Evolutionary conservation across 2,113 vertebrate species (phyloP).

Genomic region (Channa argus): DNA sequence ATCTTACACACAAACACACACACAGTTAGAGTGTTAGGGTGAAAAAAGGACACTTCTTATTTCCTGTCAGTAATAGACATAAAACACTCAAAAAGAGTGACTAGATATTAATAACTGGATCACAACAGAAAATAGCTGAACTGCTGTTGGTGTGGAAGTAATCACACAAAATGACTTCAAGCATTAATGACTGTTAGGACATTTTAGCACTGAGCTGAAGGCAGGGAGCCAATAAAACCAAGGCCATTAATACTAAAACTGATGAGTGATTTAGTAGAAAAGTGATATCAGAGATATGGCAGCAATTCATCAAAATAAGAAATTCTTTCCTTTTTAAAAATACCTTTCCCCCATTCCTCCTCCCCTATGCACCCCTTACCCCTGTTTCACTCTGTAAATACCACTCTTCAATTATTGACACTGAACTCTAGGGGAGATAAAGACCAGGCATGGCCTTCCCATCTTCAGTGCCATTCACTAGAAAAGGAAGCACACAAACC

Average conservation of each 20-base stretch:
- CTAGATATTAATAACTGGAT: constrained; percentile 65
- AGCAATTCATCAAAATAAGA: constrained; percentile 54
- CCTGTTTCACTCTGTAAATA: constrained; percentile 67
- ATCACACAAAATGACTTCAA: constrained; percentile 65
- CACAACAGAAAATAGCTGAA: constrained; percentile 58
- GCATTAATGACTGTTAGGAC: constrained; percentile 60
- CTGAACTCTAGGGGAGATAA: constrained; percentile 71
- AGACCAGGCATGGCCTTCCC: constrained; percentile 63
- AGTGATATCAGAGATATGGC: constrained; percentile 46
- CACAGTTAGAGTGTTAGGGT: neutral
- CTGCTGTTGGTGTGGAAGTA: constrained; percentile 54
- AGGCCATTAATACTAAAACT: constrained; percentile 63
- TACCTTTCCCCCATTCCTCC: neutral
- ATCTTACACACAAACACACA: neutral
- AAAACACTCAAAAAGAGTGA: constrained; percentile 64
- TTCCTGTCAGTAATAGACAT: constrained; percentile 61
- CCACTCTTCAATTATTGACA: constrained; percentile 77
- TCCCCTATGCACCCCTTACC: constrained; percentile 28
- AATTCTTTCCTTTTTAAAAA: constrained; percentile 4
- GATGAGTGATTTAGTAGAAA: constrained; percentile 63
- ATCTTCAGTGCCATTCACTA: constrained; percentile 63
- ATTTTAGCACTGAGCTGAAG: constrained; percentile 60
- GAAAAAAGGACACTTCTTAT: constrained; percentile 27
- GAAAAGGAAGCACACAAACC: constrained; percentile 51
- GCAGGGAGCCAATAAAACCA: constrained; percentile 59